These are phyloP conservation scores for Heliconius hortense DNA, from an alignment of 2,888 invertebrate genomes.

Conservation along the genomic window DNA sequence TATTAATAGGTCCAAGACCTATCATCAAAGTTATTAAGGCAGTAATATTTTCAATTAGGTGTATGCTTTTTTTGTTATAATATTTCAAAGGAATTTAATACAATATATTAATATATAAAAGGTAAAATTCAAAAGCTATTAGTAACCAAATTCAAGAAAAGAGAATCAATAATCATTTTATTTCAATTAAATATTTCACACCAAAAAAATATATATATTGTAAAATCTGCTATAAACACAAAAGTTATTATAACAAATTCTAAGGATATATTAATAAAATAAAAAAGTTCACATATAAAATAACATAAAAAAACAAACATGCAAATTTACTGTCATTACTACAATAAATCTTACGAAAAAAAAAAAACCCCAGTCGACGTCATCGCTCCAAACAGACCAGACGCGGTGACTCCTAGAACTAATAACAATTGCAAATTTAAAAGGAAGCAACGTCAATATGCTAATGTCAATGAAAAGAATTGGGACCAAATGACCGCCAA, in stretches of 20 bases:
- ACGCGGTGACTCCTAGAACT: conserved; percentile 68
- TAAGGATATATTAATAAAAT: neutral
- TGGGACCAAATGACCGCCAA: conserved; percentile 20
- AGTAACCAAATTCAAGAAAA: no score
- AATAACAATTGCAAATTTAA: conserved; percentile 65
- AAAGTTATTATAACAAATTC: no score
- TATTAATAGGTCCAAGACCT: neutral
- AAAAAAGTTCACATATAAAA: neutral
- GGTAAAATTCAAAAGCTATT: no score
- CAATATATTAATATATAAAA: no score
- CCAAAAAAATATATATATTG: neutral
- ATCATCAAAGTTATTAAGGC: neutral
- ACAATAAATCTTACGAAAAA: neutral
- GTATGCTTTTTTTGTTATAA: neutral
- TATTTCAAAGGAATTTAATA: no score
- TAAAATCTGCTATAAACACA: no score
- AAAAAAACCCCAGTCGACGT: neutral
- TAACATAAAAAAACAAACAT: neutral
- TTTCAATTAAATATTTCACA: no score
- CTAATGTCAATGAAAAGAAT: conserved; percentile 37
- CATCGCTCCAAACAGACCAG: conserved; percentile 49
- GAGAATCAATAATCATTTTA: neutral
- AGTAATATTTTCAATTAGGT: neutral
- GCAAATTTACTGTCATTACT: no score
- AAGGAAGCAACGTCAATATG: conserved; percentile 50